Percentiles rank a stretch among this genome's conserved stretches.
These are phyloP conservation scores for Gephyroberyx darwinii DNA, from an alignment of 2,797 vertebrate genomes.

Conservation along the genomic window DNA sequence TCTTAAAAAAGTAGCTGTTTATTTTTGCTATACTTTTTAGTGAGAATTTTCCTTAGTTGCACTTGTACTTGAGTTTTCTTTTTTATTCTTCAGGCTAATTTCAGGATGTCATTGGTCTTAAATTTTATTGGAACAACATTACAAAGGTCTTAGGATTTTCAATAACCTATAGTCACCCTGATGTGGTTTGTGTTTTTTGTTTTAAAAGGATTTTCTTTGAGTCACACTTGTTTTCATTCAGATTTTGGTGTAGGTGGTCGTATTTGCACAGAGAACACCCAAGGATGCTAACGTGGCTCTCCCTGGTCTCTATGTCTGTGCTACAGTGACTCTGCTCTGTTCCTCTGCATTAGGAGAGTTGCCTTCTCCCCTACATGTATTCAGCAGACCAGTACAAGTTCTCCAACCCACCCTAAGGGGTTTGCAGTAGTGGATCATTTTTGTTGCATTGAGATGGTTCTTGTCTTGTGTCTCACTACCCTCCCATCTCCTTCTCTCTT, in stretches of 20 bases:
- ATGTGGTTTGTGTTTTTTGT: too few relatives aligned
- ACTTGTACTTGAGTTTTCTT: too few relatives aligned
- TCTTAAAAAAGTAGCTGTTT: too few relatives aligned
- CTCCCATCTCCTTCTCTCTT: not conserved
- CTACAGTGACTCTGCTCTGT: constrained; percentile 85
- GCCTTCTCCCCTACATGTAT: constrained; percentile 82
- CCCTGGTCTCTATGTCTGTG: constrained; percentile 85
- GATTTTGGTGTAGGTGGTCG: not conserved
- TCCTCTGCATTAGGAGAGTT: constrained; percentile 88
- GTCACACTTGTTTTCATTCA: too few relatives aligned
- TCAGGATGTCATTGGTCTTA: too few relatives aligned
- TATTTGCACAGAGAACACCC: constrained; percentile 83
- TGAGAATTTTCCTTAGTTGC: too few relatives aligned
- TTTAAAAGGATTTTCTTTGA: too few relatives aligned
- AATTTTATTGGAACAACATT: too few relatives aligned
- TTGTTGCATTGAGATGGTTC: not conserved
- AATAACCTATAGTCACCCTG: too few relatives aligned
- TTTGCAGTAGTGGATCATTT: not conserved
- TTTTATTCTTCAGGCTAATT: too few relatives aligned
- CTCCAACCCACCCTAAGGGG: not conserved
- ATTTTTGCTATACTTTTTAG: too few relatives aligned
- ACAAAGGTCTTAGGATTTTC: too few relatives aligned
- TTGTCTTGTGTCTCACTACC: not conserved
- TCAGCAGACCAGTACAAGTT: constrained; percentile 86
- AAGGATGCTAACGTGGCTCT: constrained; percentile 82